Evolutionary conservation across 2,797 vertebrate species (phyloP), one percentile per base, ranked within the genome.

Genomic region (Bufotes viridis): DNA sequence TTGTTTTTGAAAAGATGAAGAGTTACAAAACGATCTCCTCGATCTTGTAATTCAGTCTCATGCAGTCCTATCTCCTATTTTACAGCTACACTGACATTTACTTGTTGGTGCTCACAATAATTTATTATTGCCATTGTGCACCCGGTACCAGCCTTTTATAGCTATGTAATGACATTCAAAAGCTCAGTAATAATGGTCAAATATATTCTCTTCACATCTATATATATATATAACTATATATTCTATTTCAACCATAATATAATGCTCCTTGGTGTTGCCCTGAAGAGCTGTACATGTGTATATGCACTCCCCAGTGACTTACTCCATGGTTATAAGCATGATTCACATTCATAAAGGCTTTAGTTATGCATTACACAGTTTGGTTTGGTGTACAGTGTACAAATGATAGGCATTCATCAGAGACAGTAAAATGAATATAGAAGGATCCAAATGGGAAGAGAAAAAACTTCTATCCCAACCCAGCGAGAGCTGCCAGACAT

Each of bases 1-100:
- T 76, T 78, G 72, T 83, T 78, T 78, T 65, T 26, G 2, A 61
- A 79, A 61, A 57, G 49, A 34, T 34, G 49, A 75, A 74, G 29
- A 42, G 69, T 69, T 24, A 17, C 42, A 70, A 78, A 63, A 55
- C 78, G 22, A 26, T 49, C 42, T 42, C 49, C n/a, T 72, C 12
- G 22, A 24, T 86, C 67, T 13, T 86, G 14, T 65, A 9, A 78
- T 22, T 15, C 82, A 18, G n/a, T 49, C 55, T 17, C 20, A 82
- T 58, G 42, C n/a, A 34, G 29, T 34, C 29, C 29, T 34, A 34
- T 26, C 70, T 29, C 24, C 78, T 74, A 58, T 53, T 55, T 82
- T 84, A 6, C 61, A 76, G 58, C 61, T 81, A 74, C 58, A 14
- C 10, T 74, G 69, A 60, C 18, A 34, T 63, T 63, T 81, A 61